Conservation (phyloP, 2,797 vertebrate genomes). For the Periophthalmus magnuspinnatus region DNA sequence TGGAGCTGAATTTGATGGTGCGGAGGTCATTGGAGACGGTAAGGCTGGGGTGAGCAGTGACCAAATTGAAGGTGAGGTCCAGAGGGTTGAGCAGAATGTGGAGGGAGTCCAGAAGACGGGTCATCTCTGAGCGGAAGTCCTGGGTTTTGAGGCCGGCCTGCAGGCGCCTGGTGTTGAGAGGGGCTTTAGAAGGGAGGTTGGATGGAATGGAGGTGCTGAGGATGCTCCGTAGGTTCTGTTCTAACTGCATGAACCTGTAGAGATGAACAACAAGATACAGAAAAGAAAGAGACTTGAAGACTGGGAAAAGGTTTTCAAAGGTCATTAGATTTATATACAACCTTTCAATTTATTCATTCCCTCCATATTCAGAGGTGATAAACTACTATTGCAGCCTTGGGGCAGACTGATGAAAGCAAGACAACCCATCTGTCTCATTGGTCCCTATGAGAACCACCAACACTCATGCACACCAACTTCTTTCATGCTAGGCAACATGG, state of each 20-base stretch:
- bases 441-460: no score
- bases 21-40: constrained; percentile 66
- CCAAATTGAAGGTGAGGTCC: constrained; percentile 69
- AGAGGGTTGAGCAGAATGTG: constrained; percentile 68
- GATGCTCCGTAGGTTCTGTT: constrained; percentile 54
- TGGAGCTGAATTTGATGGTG: constrained; percentile 62
- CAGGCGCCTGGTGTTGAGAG: constrained; percentile 57
- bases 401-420: no score
- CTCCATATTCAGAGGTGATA: no score
- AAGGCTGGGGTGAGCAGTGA: constrained; percentile 62
- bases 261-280: constrained; percentile 21
- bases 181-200: constrained; percentile 31
- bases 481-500: no score
- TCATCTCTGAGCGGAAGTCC: constrained; percentile 68
- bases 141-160: constrained; percentile 59
- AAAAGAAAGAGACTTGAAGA: neutral
- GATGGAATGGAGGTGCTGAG: constrained; percentile 28
- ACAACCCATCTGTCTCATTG: no score
- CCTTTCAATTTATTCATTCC: no score
- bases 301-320: no score
- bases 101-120: constrained; percentile 59
- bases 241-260: constrained; percentile 60
- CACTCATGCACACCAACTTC: no score
- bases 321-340: no score
- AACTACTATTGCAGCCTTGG: no score